Percentiles rank a stretch among this genome's conserved stretches.
Evolutionary conservation across 2,888 invertebrate genomes (phyloP).

Genomic region (Lasioglossum zephyrum): DNA sequence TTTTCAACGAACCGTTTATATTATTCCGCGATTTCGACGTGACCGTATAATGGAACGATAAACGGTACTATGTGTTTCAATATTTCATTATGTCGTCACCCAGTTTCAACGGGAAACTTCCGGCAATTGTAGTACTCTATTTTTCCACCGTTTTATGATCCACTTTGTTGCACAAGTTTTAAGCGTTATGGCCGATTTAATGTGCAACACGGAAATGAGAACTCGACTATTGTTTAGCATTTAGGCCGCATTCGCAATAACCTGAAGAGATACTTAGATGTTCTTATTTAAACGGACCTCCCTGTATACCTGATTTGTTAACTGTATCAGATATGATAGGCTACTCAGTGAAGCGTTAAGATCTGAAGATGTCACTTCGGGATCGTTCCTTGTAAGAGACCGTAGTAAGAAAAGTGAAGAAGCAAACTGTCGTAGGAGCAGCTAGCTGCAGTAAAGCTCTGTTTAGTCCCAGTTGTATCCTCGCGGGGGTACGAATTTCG

Average conservation of each 20-base stretch:
- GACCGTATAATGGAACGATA: neutral
- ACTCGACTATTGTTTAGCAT: neutral
- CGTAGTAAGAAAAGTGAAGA: neutral
- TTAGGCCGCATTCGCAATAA: no score
- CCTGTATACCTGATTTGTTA: no score
- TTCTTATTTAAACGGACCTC: no score
- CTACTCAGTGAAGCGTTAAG: no score
- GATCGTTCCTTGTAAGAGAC: neutral
- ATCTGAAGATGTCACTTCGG: neutral
- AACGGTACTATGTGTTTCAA: neutral
- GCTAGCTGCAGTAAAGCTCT: neutral
- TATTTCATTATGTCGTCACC: constrained; percentile 13
- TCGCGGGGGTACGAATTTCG: neutral
- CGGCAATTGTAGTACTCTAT: neutral
- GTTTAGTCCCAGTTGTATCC: neutral
- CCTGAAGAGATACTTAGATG: no score
- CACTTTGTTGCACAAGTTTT: constrained; percentile 29
- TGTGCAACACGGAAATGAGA: neutral
- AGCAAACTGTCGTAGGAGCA: neutral
- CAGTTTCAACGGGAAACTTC: constrained; percentile 7
- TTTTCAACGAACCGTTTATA: neutral
- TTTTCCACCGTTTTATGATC: constrained; percentile 5
- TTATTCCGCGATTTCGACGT: neutral
- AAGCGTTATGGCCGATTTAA: constrained; percentile 8
- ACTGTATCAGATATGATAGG: no score